Evolutionary conservation across 2,888 invertebrate genomes (phyloP).

Genomic region (Brenthis hecate): DNA sequence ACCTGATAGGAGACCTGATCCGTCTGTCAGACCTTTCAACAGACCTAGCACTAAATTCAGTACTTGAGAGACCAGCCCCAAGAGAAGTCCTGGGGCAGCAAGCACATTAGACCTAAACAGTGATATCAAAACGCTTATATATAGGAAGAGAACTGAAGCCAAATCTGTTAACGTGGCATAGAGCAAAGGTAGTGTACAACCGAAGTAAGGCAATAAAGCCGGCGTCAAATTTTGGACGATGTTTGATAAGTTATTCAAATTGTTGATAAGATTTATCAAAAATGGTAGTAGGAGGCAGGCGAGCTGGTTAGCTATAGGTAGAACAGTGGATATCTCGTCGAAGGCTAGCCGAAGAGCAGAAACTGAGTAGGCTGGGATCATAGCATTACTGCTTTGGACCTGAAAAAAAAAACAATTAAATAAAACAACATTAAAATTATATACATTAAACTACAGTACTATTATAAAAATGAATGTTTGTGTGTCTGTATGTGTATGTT

Average conservation of each 20-base stretch:
- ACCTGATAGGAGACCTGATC: slow-evolving; percentile 60
- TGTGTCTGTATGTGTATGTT: not conserved
- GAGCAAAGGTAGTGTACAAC: slow-evolving; percentile 67
- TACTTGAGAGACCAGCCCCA: slow-evolving; percentile 60
- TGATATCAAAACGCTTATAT: slow-evolving; percentile 72
- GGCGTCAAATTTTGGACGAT: slow-evolving; percentile 75
- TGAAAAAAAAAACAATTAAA: slow-evolving; percentile 41
- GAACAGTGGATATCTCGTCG: slow-evolving; percentile 68
- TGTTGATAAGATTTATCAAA: slow-evolving; percentile 71
- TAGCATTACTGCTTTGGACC: slow-evolving; percentile 61
- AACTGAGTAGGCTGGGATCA: slow-evolving; percentile 75
- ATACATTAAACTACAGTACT: not conserved
- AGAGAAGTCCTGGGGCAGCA: slow-evolving; percentile 64
- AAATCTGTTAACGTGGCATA: slow-evolving; percentile 73
- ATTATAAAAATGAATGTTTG: not conserved
- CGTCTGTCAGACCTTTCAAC: slow-evolving; percentile 66
- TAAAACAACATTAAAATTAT: not conserved
- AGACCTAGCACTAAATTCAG: slow-evolving; percentile 65
- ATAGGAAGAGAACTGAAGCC: slow-evolving; percentile 70
- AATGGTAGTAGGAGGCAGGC: slow-evolving; percentile 70
- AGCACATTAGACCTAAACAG: slow-evolving; percentile 71
- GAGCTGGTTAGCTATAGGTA: slow-evolving; percentile 70
- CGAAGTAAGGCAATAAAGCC: slow-evolving; percentile 71
- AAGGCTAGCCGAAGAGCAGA: slow-evolving; percentile 69
- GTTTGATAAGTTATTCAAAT: slow-evolving; percentile 71